Conservation (phyloP, 2,888 invertebrate genomes). For the Scaptomyza parva region DNA sequence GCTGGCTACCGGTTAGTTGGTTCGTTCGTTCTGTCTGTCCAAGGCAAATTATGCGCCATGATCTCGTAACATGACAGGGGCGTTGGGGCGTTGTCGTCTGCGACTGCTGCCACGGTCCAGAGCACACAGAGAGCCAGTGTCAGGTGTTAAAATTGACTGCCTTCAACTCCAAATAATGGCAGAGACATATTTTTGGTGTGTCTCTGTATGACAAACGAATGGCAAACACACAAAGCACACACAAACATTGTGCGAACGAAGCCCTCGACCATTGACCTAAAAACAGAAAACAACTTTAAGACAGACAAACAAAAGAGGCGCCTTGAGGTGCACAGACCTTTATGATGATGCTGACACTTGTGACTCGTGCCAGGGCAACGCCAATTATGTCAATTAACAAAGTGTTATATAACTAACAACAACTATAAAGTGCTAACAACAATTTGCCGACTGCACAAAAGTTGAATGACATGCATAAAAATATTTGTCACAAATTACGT, state of each 20-base stretch:
- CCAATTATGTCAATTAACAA: conserved; percentile 65
- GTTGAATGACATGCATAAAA: conserved; percentile 67
- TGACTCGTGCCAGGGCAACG: conserved; percentile 44
- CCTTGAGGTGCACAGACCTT: conserved; percentile 47
- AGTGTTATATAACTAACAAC: conserved; percentile 40
- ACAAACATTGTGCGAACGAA: conserved; percentile 53
- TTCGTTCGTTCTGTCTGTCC: conserved; percentile 11
- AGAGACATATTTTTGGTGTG: conserved; percentile 19
- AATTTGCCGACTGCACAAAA: conserved; percentile 38
- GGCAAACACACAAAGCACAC: conserved; percentile 57
- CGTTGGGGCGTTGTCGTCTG: conserved; percentile 59
- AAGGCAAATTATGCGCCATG: conserved; percentile 12
- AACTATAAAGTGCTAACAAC: conserved; percentile 35
- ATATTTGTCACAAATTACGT: conserved; percentile 2
- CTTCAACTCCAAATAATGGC: conserved; percentile 40
- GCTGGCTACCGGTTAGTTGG: conserved; percentile 31
- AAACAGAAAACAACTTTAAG: conserved; percentile 39
- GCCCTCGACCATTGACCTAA: conserved; percentile 73
- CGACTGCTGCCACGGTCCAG: conserved; percentile 54
- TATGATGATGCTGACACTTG: too few species aligned
- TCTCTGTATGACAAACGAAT: conserved; percentile 52
- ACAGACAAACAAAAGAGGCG: conserved; percentile 38
- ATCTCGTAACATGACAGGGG: conserved; percentile 63
- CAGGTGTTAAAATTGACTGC: conserved; percentile 75
- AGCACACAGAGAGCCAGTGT: conserved; percentile 42